phyloP scores from a whole-genome alignment of 2,888 invertebrate genomes.

The Willowsia nigromaculata region DNA sequence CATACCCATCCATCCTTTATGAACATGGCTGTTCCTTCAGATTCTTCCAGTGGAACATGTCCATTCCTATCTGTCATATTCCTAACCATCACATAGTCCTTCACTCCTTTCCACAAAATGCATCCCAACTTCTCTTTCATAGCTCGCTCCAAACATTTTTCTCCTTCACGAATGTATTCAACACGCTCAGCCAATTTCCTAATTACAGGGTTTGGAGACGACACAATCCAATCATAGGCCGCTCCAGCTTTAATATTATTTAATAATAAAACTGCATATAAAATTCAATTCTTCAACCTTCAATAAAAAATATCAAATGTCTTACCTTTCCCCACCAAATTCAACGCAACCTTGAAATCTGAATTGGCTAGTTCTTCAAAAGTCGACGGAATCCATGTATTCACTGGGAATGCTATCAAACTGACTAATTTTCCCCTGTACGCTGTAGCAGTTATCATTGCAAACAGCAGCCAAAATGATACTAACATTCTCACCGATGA shows the following conservation, averaged over 20 bases:
- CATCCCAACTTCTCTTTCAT: constrained; percentile 16
- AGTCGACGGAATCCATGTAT: not conserved
- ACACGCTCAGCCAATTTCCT: not conserved
- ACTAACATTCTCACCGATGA: not conserved
- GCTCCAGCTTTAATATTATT: not conserved
- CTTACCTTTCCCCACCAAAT: constrained; percentile 39
- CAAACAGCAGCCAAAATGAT: constrained; percentile 49
- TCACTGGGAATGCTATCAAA: constrained; percentile 33
- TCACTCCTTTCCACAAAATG: constrained; percentile 24
- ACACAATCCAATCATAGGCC: not conserved
- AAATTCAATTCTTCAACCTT: not conserved
- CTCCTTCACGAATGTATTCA: not conserved
- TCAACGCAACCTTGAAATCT: constrained; percentile 8
- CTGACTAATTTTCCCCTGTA: constrained; percentile 33
- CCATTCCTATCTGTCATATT: constrained; percentile 24
- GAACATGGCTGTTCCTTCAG: not conserved
- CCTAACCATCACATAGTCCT: not conserved
- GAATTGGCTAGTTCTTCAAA: constrained; percentile 50
- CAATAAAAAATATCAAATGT: too few species aligned
- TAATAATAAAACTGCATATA: not conserved
- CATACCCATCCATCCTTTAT: constrained; percentile 16
- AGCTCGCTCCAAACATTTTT: constrained; percentile 16
- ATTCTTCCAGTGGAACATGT: not conserved
- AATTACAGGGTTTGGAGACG: not conserved
- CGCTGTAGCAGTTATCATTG: constrained; percentile 24